phyloP scores from a whole-genome alignment of 1,140 invertebrate species.

The Radopholus similis region DNA sequence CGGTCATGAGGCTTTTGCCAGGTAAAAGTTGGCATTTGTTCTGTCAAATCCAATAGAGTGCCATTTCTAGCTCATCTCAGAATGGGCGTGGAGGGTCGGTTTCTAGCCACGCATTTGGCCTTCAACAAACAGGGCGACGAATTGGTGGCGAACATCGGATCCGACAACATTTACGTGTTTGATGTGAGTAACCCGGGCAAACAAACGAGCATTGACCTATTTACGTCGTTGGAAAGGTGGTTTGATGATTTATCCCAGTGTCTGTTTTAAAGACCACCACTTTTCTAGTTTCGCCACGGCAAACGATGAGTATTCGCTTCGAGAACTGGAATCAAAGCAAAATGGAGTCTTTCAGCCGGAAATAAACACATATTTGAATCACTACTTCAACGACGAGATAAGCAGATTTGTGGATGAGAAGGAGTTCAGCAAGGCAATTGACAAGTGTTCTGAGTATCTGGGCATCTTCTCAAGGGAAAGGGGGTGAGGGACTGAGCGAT shows the following conservation, averaged over 20 bases:
- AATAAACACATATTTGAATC: no score
- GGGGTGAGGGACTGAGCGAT: no score
- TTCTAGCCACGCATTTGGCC: slow-evolving; percentile 17
- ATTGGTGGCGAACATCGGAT: slow-evolving; percentile 24
- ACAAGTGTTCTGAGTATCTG: background rate
- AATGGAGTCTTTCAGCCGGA: no score
- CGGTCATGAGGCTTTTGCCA: slow-evolving; percentile 22
- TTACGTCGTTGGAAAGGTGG: slow-evolving; percentile 8
- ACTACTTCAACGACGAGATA: background rate
- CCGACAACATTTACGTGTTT: slow-evolving; percentile 28
- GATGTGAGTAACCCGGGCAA: slow-evolving; percentile 5
- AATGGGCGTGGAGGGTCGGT: slow-evolving; percentile 8
- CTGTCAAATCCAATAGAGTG: background rate
- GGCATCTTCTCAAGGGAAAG: background rate
- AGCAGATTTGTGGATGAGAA: background rate
- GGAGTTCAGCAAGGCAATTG: slow-evolving; percentile 5
- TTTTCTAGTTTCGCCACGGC: background rate
- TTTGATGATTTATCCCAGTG: background rate
- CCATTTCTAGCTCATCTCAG: slow-evolving; percentile 11
- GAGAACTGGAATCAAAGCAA: no score
- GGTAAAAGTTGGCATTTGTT: background rate
- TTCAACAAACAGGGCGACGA: slow-evolving; percentile 23
- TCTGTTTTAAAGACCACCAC: background rate
- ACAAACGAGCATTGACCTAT: background rate
- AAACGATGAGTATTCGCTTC: no score